Conservation (phyloP, 2,113 vertebrate genomes). For the Chaetops frenatus region DNA sequence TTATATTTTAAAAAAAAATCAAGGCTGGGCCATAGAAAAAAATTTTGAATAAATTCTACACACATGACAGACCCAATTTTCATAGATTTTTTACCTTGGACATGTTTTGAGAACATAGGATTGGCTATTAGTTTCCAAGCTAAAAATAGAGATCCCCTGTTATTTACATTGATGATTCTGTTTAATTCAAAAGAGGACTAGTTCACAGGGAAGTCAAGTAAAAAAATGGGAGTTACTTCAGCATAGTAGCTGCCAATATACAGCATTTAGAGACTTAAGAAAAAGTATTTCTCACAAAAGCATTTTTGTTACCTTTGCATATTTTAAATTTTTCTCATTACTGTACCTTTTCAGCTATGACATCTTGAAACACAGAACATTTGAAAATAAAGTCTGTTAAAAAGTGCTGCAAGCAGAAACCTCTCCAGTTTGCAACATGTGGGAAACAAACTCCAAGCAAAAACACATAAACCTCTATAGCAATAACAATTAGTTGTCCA, state of each 20-base stretch:
- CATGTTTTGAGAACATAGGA: neutral
- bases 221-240: neutral
- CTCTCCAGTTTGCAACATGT: neutral
- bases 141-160: neutral
- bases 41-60: neutral
- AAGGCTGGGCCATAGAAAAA: neutral
- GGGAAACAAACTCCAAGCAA: neutral
- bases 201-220: neutral
- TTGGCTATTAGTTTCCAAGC: neutral
- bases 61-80: neutral
- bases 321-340: neutral
- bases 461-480: neutral
- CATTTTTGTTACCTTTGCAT: neutral
- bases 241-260: neutral
- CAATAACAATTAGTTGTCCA: neutral
- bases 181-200: neutral
- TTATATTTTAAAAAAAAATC: neutral
- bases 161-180: neutral
- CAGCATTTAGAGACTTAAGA: neutral
- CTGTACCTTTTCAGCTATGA: neutral
- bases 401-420: neutral
- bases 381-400: neutral
- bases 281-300: neutral
- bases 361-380: neutral
- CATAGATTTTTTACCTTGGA: neutral